Conservation (phyloP, 2,113 vertebrate genomes). For the Pollimyrus isidori region DNA sequence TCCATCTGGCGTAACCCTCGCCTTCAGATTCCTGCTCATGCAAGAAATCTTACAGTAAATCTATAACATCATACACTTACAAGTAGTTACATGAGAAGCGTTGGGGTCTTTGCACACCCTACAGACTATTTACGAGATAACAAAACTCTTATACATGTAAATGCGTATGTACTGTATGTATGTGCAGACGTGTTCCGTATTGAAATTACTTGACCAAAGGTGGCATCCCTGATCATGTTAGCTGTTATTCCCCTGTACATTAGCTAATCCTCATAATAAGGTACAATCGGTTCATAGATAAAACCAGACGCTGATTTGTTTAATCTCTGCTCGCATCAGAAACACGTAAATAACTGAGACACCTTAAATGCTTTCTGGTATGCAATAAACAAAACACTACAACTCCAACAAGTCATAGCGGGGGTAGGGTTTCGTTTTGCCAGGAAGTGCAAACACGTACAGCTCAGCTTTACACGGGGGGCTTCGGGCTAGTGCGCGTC, state of each 20-base stretch:
- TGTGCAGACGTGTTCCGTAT: too few species aligned
- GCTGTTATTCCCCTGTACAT: neutral
- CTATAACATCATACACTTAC: too few species aligned
- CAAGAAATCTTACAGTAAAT: too few species aligned
- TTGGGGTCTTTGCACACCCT: too few species aligned
- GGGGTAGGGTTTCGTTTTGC: neutral
- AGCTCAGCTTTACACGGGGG: conserved; percentile 42
- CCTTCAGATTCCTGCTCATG: too few species aligned
- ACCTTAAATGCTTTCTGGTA: neutral
- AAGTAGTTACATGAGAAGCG: too few species aligned
- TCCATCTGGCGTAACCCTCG: too few species aligned
- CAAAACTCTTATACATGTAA: too few species aligned
- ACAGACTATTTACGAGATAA: too few species aligned
- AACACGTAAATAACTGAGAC: neutral
- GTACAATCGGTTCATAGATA: neutral
- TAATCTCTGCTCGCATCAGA: neutral
- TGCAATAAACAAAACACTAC: conserved; percentile 39
- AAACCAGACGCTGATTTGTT: neutral
- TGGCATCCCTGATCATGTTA: too few species aligned
- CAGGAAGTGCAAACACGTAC: neutral
- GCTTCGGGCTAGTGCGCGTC: conserved; percentile 31
- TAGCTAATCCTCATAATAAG: neutral
- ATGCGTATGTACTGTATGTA: too few species aligned
- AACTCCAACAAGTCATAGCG: conserved; percentile 43
- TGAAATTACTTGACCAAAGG: too few species aligned